Conservation (phyloP, 2,113 vertebrate genomes). For the Ctenomys sociabilis region DNA sequence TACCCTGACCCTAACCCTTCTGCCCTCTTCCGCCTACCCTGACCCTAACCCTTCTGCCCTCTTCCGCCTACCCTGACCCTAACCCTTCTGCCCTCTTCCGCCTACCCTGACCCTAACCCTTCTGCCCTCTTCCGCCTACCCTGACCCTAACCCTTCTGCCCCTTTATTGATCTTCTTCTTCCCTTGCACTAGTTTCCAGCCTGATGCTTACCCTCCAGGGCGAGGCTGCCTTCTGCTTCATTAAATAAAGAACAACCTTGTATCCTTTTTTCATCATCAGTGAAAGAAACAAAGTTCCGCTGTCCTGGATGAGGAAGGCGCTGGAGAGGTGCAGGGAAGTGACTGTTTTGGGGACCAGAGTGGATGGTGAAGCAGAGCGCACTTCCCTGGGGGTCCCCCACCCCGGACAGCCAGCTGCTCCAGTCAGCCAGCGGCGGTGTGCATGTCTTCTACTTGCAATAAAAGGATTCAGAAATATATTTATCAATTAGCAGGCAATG, state of each 20-base stretch:
- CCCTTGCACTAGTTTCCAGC: not conserved
- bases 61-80: too few species aligned
- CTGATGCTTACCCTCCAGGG: not conserved
- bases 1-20: too few species aligned
- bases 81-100: too few species aligned
- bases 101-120: too few species aligned
- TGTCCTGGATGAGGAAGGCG: constrained; percentile 59
- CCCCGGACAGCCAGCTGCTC: constrained; percentile 53
- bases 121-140: not conserved
- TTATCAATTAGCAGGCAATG: constrained; percentile 60
- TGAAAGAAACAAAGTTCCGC: constrained; percentile 38
- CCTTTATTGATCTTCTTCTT: too few species aligned
- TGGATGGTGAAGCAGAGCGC: constrained; percentile 61
- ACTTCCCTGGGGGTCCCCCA: constrained; percentile 50
- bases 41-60: too few species aligned
- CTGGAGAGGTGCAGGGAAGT: not conserved
- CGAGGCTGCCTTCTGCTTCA: not conserved
- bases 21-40: too few species aligned
- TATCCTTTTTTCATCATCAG: constrained; percentile 46
- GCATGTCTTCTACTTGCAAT: constrained; percentile 63
- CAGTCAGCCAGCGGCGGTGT: constrained; percentile 64
- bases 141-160: too few species aligned
- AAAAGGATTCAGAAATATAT: constrained; percentile 35
- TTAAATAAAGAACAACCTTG: not conserved
- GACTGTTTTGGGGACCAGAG: not conserved